Evolutionary conservation across 1,140 invertebrate genomes (phyloP), one percentile per base, ranked within the genome.

Genomic region (Pachypeltis micranthus): DNA sequence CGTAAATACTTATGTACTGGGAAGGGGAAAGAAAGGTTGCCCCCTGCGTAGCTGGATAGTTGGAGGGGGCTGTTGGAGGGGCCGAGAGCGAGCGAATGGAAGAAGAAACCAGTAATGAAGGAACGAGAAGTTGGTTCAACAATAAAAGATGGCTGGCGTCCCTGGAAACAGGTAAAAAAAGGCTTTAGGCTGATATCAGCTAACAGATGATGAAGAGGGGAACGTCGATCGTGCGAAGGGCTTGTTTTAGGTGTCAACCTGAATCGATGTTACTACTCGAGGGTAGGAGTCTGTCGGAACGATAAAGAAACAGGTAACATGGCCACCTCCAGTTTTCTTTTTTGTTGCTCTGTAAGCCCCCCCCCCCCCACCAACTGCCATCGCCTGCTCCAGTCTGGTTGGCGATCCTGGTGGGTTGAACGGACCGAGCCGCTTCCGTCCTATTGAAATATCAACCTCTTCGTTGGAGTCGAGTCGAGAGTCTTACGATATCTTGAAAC

Each of bases 131-230:
- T 26, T 58, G 24, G 23, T 29, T 39, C n/a, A 29, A 60, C 58
- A 39, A 60, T 60, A 60, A 60, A 60, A 60, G 58, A 60, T 60
- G 58, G 56, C 27, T 4, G 19, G 56, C 10, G 51, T 55, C 10
- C n/a, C n/a, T n/a, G n/a, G n/a, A n/a, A n/a, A n/a, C n/a, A n/a
- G n/a, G n/a, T n/a, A n/a, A n/a, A n/a, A n/a, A n/a, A n/a, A n/a
- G n/a, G n/a, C n/a, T n/a, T n/a, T n/a, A n/a, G n/a, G n/a, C n/a
- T n/a, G n/a, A n/a, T n/a, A n/a, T n/a, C n/a, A n/a, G n/a, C n/a
- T n/a, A n/a, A n/a, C n/a, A n/a, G n/a, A n/a, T n/a, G n/a, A n/a
- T n/a, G n/a, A n/a, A n/a, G n/a, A 19, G 23, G 16, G 51, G 51
- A 55, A 55, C 4, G 21, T 7, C 23, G 51, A 26, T 12, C 12